phyloP scores from a whole-genome alignment of 2,888 invertebrate genomes.

The Acrocyrtus sp. region DNA sequence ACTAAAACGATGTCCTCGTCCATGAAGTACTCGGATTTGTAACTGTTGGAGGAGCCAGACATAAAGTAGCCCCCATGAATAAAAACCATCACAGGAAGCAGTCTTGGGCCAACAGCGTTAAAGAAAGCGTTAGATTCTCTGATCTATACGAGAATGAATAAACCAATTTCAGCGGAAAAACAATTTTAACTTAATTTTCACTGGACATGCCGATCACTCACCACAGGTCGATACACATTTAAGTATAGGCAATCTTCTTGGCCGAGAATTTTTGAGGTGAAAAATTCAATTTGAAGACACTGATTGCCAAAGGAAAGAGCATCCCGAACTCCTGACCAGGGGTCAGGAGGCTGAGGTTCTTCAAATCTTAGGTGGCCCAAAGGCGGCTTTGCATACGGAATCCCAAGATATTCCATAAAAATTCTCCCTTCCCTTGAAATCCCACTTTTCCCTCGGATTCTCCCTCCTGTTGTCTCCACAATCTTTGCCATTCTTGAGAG shows the following conservation, averaged over 20 bases:
- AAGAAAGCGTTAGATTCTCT: constrained; percentile 38
- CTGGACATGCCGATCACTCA: too few relatives aligned
- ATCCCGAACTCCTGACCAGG: constrained; percentile 45
- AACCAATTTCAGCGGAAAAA: background rate
- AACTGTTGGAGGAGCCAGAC: constrained; percentile 40
- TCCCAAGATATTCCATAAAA: constrained; percentile 38
- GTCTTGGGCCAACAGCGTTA: constrained; percentile 29
- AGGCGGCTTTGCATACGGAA: constrained; percentile 35
- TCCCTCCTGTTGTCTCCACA: constrained; percentile 30
- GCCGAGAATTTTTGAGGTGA: constrained; percentile 46
- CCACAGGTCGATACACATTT: constrained; percentile 53
- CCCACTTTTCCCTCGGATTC: constrained; percentile 17
- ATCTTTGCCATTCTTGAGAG: constrained; percentile 30
- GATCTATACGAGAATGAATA: constrained; percentile 6
- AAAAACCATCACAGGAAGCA: constrained; percentile 52
- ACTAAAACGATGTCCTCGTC: constrained; percentile 52
- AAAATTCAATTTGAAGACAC: constrained; percentile 52
- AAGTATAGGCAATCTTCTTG: constrained; percentile 53
- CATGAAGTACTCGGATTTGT: constrained; percentile 49
- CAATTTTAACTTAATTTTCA: background rate
- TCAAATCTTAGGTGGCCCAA: constrained; percentile 26
- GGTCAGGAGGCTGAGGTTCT: constrained; percentile 32
- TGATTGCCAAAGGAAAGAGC: constrained; percentile 23
- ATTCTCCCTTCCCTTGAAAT: constrained; percentile 31
- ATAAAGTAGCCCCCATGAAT: constrained; percentile 56